Evolutionary conservation across 2,888 invertebrate genomes (phyloP).

Genomic region (Anthrax anthrax): DNA sequence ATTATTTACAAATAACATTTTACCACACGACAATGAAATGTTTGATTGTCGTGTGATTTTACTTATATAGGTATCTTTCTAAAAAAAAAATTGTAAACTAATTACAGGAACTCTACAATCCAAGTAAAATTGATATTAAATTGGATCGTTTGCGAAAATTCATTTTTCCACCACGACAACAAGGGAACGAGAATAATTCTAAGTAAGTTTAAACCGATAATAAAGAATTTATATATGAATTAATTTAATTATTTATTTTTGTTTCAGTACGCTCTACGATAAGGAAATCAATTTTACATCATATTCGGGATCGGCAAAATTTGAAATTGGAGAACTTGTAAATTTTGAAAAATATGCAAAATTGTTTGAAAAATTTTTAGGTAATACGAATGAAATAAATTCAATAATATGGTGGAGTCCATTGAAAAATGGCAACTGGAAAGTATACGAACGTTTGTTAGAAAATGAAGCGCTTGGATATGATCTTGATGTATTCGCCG

Average conservation of each 20-base stretch:
- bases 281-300: neutral
- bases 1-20: no score
- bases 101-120: neutral
- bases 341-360: neutral
- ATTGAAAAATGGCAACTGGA: neutral
- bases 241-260: neutral
- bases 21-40: no score
- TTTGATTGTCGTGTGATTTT: no score
- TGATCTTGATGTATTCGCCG: neutral
- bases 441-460: neutral
- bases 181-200: no score
- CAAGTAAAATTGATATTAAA: neutral
- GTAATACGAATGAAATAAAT: neutral
- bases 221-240: neutral
- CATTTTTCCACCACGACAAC: neutral
- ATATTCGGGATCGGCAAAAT: neutral
- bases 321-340: neutral
- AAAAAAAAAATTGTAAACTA: no score
- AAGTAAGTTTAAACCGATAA: no score
- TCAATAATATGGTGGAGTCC: neutral
- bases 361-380: neutral
- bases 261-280: neutral
- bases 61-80: no score
- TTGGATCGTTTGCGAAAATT: neutral
- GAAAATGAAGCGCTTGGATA: neutral